phyloP scores from a whole-genome alignment of 1,140 invertebrate species.

The Meloidogyne exigua region DNA sequence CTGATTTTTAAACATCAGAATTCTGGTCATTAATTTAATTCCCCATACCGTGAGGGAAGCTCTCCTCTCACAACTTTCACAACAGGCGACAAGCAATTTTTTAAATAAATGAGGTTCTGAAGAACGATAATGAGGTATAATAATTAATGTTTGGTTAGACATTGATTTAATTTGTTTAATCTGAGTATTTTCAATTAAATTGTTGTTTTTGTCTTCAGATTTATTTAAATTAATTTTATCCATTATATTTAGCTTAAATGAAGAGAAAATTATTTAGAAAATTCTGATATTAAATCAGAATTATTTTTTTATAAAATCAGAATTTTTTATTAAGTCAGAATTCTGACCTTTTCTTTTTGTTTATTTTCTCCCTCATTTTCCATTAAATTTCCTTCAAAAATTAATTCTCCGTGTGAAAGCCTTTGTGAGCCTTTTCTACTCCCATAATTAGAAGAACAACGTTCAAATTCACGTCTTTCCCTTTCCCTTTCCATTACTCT shows the following conservation, averaged over 20 bases:
- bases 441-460: background rate
- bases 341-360: background rate
- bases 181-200: constrained; percentile 10
- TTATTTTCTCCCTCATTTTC: background rate
- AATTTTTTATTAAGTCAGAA: too few relatives aligned
- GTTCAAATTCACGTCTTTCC: background rate
- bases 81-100: constrained; percentile 57
- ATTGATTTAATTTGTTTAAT: constrained; percentile 1
- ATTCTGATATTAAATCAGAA: too few relatives aligned
- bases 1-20: background rate
- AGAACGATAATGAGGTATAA: background rate
- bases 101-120: constrained; percentile 54
- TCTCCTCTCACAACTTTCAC: constrained; percentile 57
- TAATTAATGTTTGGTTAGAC: constrained; percentile 1
- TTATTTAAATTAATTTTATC: background rate
- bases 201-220: background rate
- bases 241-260: background rate
- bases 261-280: too few relatives aligned
- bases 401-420: background rate
- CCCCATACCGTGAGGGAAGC: constrained; percentile 45
- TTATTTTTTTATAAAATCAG: too few relatives aligned
- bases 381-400: background rate
- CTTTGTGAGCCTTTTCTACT: background rate
- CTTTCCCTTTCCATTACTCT: constrained; percentile 57
- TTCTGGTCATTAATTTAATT: background rate